These are phyloP conservation scores for Formica selysi DNA, from an alignment of 1,140 invertebrate species.

Conservation along the genomic window DNA sequence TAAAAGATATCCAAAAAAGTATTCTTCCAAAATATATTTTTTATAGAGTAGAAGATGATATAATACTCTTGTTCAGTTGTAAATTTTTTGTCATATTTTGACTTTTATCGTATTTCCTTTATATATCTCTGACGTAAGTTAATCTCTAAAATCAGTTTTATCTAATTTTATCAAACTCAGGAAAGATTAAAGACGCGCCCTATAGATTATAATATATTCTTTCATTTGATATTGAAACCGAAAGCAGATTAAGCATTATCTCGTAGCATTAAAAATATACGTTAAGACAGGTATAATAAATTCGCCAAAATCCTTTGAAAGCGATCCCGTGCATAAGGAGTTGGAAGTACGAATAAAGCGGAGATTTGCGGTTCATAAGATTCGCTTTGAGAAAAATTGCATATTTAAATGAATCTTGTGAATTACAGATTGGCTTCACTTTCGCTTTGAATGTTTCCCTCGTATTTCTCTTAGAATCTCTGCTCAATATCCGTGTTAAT, in stretches of 20 bases:
- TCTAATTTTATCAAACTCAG: neutral
- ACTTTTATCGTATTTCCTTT: neutral
- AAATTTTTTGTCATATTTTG: neutral
- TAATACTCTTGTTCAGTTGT: too few relatives aligned
- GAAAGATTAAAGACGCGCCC: neutral
- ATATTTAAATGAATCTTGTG: constrained; percentile 8
- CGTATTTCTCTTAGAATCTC: neutral
- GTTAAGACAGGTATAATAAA: neutral
- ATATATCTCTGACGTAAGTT: neutral
- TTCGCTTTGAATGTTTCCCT: neutral
- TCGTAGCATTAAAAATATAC: neutral
- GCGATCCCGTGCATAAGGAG: neutral
- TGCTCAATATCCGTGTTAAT: neutral
- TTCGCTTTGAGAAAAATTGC: neutral
- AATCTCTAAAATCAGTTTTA: neutral
- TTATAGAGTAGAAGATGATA: too few relatives aligned
- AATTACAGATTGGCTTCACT: neutral
- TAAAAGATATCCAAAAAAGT: neutral
- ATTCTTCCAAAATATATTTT: neutral
- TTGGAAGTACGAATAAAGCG: neutral
- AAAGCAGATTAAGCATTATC: neutral
- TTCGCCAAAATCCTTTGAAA: neutral
- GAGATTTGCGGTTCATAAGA: neutral
- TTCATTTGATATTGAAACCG: neutral
- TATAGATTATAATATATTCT: neutral